A percentile compares a stretch with the other conserved stretches of the same genome.
phyloP scores from a whole-genome alignment of 1,140 invertebrate species.

The Asobara japonica region DNA sequence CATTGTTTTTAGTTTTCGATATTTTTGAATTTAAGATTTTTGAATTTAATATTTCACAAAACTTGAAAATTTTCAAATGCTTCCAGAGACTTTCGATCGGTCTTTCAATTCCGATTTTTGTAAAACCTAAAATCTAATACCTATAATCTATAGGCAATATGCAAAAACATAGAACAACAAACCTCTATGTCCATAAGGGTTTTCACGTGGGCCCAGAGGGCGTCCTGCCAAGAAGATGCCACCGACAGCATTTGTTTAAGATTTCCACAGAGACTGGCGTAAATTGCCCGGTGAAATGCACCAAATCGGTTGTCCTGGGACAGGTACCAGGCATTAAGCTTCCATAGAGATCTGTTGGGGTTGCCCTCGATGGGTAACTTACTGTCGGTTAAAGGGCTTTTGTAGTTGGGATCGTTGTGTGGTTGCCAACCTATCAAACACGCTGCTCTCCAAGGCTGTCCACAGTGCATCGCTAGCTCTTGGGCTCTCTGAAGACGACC shows the following conservation, averaged over 20 bases:
- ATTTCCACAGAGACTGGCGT: conserved; percentile 86
- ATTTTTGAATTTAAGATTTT: too few species aligned
- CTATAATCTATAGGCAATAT: too few species aligned
- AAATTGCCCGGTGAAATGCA: conserved; percentile 72
- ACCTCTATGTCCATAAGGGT: conserved; percentile 83
- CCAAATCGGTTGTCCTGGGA: conserved; percentile 69
- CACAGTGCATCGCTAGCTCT: conserved; percentile 82
- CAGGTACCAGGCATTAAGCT: conserved; percentile 82
- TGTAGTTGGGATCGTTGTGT: conserved; percentile 83
- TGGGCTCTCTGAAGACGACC: conserved; percentile 87
- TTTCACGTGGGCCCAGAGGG: conserved; percentile 89
- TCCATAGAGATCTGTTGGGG: conserved; percentile 90
- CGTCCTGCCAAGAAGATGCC: conserved; percentile 87
- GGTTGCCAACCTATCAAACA: conserved; percentile 90
- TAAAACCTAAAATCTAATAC: too few species aligned
- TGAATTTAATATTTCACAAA: too few species aligned
- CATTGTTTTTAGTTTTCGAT: too few species aligned
- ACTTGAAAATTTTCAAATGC: too few species aligned
- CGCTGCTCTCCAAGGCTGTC: conserved; percentile 90
- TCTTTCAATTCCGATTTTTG: too few species aligned
- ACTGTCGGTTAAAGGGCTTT: conserved; percentile 59
- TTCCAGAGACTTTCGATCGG: too few species aligned
- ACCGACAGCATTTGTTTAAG: conserved; percentile 77
- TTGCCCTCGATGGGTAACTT: conserved; percentile 82
- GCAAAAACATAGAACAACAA: too few species aligned